Percentiles rank a stretch among this genome's conserved stretches.
These are phyloP conservation scores for Drosophila azteca DNA, from an alignment of 1,140 invertebrate species.

Conservation along the genomic window DNA sequence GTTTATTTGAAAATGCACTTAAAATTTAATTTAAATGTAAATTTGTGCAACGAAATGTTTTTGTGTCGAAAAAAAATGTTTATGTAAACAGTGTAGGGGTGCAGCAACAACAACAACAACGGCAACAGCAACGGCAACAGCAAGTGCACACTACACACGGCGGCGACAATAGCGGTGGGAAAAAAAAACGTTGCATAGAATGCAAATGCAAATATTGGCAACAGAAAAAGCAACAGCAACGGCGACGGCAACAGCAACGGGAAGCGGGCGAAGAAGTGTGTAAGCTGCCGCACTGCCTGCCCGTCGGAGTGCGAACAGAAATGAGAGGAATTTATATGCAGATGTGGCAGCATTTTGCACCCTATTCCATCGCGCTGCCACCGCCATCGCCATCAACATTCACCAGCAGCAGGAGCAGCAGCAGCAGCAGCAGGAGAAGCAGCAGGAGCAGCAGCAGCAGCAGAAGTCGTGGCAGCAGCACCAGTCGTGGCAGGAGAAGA, in stretches of 20 bases:
- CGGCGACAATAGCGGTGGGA: slow-evolving; percentile 47
- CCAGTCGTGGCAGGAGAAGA: not conserved
- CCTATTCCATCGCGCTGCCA: slow-evolving; percentile 54
- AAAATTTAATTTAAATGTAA: slow-evolving; percentile 82
- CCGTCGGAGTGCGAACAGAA: slow-evolving; percentile 71
- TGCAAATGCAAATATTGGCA: slow-evolving; percentile 82
- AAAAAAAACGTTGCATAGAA: slow-evolving; percentile 70
- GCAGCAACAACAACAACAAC: not conserved
- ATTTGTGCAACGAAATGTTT: slow-evolving; percentile 79
- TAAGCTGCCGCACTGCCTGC: slow-evolving; percentile 62
- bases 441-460: slow-evolving; percentile 6
- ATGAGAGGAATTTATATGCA: slow-evolving; percentile 81
- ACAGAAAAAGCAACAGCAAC: slow-evolving; percentile 25
- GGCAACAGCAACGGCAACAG: too few relatives aligned
- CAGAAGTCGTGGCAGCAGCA: not conserved
- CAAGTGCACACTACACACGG: not conserved
- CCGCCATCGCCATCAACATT: slow-evolving; percentile 34
- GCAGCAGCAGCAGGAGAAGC: slow-evolving; percentile 4
- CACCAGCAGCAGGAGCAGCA: slow-evolving; percentile 21
- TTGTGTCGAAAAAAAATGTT: slow-evolving; percentile 78
- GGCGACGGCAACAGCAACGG: too few relatives aligned
- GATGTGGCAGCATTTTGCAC: slow-evolving; percentile 80
- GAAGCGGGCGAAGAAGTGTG: slow-evolving; percentile 51
- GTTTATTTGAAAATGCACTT: slow-evolving; percentile 81
- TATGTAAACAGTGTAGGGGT: slow-evolving; percentile 76